Percentiles rank a stretch among this genome's conserved stretches.
phyloP scores from a whole-genome alignment of 2,113 vertebrate species.

The Sminthopsis crassicaudata region DNA sequence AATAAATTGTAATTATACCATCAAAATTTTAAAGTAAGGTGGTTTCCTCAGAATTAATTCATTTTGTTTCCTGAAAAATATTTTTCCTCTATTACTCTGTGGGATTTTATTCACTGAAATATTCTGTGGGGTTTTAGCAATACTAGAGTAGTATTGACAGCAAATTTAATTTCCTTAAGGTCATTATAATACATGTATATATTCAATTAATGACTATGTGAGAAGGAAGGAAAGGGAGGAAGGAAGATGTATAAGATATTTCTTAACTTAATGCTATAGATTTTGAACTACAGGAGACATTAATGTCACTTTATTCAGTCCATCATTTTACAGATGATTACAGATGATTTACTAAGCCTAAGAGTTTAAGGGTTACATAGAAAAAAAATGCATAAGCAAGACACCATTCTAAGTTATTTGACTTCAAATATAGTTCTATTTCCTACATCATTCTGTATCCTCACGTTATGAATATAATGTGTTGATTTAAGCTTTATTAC shows the following conservation, averaged over 20 bases:
- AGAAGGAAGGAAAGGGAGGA: neutral
- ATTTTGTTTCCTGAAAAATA: neutral
- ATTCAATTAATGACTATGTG: neutral
- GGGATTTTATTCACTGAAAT: neutral
- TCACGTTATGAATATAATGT: neutral
- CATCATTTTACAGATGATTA: neutral
- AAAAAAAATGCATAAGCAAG: neutral
- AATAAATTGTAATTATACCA: neutral
- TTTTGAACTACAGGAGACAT: neutral
- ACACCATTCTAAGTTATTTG: neutral
- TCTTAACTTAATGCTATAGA: neutral
- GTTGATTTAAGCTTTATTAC: conserved; percentile 31
- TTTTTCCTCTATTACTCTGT: neutral
- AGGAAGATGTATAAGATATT: neutral
- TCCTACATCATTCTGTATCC: neutral
- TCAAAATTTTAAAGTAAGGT: neutral
- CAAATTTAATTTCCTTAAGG: conserved; percentile 21
- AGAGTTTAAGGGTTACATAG: neutral
- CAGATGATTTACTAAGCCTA: no score
- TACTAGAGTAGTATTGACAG: neutral
- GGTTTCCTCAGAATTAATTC: conserved; percentile 2
- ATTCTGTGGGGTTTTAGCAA: neutral
- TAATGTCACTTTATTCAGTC: neutral
- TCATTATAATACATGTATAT: neutral
- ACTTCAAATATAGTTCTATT: neutral